Evolutionary conservation across 2,888 invertebrate genomes (phyloP).

Genomic region (Dromius quadrimaculatus): DNA sequence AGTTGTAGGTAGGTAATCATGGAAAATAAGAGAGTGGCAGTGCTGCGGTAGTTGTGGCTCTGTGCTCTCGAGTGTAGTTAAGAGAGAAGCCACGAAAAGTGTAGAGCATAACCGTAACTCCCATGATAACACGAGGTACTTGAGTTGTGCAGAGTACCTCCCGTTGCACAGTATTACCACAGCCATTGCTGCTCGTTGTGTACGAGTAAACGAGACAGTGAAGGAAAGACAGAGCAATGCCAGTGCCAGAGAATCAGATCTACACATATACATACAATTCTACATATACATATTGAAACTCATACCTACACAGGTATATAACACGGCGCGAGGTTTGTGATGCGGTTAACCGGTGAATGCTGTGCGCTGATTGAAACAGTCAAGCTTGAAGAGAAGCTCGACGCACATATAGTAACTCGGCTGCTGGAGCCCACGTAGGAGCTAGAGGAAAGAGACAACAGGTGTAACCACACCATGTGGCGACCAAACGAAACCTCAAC

Average conservation of each 20-base stretch:
- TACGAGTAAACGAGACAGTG: not conserved
- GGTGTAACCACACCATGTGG: slow-evolving; percentile 41
- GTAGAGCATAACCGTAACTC: slow-evolving; percentile 38
- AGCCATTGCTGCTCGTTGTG: not conserved
- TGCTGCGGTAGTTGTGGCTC: not conserved
- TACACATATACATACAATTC: not conserved
- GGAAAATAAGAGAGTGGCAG: too few species aligned
- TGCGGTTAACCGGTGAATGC: slow-evolving; percentile 59
- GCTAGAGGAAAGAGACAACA: slow-evolving; percentile 32
- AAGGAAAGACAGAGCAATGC: slow-evolving; percentile 28
- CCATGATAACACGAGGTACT: slow-evolving; percentile 31
- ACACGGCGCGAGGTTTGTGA: slow-evolving; percentile 56
- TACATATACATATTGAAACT: not conserved
- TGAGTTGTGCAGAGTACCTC: not conserved
- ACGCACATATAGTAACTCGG: not conserved
- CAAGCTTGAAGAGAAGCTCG: slow-evolving; percentile 43
- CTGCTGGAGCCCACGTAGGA: not conserved
- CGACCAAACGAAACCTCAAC: slow-evolving; percentile 20
- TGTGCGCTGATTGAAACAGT: slow-evolving; percentile 58
- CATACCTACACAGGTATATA: slow-evolving; percentile 55
- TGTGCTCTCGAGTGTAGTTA: slow-evolving; percentile 8
- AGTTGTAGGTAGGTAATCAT: too few species aligned
- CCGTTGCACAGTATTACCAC: slow-evolving; percentile 1
- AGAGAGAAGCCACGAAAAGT: slow-evolving; percentile 4
- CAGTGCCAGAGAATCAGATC: slow-evolving; percentile 35